These are phyloP conservation scores for Hirtodrosophila duncani DNA, from an alignment of 2,888 invertebrate species.

Conservation along the genomic window DNA sequence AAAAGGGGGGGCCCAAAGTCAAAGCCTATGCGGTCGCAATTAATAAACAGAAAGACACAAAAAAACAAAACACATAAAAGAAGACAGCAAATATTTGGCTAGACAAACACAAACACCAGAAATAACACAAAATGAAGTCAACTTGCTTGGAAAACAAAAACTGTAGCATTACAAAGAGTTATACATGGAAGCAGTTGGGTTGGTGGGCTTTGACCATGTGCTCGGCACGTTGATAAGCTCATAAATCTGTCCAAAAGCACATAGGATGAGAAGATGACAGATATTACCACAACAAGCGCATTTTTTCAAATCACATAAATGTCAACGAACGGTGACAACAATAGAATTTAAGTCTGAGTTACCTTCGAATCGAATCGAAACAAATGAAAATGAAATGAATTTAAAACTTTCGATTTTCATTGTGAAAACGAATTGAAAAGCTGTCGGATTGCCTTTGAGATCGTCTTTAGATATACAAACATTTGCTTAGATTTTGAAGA, in stretches of 20 bases:
- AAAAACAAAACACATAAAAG: conserved; percentile 24
- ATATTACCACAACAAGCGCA: no score
- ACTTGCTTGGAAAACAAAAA: conserved; percentile 24
- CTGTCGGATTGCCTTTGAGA: no score
- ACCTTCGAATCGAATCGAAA: no score
- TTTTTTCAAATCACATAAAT: conserved; percentile 5
- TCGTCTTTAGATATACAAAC: no score
- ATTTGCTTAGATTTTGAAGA: no score
- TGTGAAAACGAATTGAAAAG: no score
- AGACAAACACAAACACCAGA: conserved; percentile 28
- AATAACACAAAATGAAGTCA: conserved; percentile 16
- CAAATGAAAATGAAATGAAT: neutral
- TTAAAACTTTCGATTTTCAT: conserved; percentile 25
- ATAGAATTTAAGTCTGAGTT: conserved; percentile 20
- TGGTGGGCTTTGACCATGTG: conserved; percentile 5
- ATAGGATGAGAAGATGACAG: conserved; percentile 2
- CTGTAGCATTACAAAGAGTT: conserved; percentile 1
- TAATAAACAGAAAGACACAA: conserved; percentile 40
- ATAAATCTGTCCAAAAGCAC: conserved; percentile 30
- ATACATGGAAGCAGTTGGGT: conserved; percentile 3
- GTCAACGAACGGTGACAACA: conserved; percentile 1
- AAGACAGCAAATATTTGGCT: conserved; percentile 58
- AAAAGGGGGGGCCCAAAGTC: conserved; percentile 26
- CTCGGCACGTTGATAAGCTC: conserved; percentile 25
- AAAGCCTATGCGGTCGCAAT: conserved; percentile 41